Evolutionary conservation across 2,888 invertebrate species (phyloP).

Genomic region (Ophion costatus): DNA sequence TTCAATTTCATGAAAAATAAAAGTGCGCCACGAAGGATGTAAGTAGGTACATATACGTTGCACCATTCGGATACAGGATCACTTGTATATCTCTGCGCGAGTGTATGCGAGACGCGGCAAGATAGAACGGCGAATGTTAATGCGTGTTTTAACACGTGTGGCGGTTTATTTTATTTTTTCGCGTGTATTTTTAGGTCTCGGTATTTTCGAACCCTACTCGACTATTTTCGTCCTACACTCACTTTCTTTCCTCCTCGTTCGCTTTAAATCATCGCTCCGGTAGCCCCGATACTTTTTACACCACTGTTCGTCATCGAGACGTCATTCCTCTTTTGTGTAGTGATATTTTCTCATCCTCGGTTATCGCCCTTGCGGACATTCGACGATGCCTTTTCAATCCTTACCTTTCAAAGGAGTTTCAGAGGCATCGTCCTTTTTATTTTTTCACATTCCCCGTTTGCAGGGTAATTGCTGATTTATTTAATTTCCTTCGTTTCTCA

Average conservation of each 20-base stretch:
- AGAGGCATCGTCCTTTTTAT: no score
- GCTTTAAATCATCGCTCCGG: constrained; percentile 17
- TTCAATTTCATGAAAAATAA: constrained; percentile 9
- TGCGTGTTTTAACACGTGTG: constrained; percentile 81
- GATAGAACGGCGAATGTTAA: constrained; percentile 76
- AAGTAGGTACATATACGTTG: neutral
- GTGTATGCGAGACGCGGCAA: constrained; percentile 8
- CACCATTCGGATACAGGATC: constrained; percentile 3
- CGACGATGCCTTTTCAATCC: no score
- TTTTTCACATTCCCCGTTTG: no score
- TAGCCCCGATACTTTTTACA: constrained; percentile 16
- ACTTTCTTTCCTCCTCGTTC: constrained; percentile 31
- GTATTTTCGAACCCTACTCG: constrained; percentile 79
- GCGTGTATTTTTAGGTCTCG: constrained; percentile 78
- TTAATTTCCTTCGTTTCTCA: neutral
- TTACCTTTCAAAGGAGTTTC: no score
- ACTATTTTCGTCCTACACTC: constrained; percentile 76
- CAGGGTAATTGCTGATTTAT: no score
- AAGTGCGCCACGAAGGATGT: neutral
- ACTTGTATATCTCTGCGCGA: constrained; percentile 1
- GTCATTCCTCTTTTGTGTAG: neutral
- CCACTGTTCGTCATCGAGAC: neutral
- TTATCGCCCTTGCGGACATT: no score
- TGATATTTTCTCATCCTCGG: no score
- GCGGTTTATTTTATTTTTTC: constrained; percentile 78